Conservation (phyloP, 2,113 vertebrate genomes). For the Limanda limanda region DNA sequence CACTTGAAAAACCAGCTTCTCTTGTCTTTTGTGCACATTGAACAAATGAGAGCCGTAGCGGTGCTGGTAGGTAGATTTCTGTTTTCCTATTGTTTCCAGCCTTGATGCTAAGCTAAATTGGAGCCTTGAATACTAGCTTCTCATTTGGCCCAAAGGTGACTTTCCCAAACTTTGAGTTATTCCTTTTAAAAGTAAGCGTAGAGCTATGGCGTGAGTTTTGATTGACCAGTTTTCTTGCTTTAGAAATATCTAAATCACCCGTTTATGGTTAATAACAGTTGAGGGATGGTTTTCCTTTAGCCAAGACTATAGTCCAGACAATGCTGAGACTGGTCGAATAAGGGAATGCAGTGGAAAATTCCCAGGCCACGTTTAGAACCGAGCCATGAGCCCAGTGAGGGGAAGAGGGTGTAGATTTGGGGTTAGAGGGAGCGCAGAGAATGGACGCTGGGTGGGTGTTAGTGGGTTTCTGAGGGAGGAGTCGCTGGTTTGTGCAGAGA, state of each 20-base stretch:
- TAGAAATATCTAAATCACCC: background rate
- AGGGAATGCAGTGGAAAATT: conserved; percentile 61
- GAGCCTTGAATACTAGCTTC: too few relatives aligned
- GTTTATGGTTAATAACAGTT: background rate
- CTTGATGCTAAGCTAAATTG: too few relatives aligned
- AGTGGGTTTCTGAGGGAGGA: conserved; percentile 76
- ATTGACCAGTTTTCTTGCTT: too few relatives aligned
- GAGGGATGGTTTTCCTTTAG: conserved; percentile 11
- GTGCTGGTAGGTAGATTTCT: too few relatives aligned
- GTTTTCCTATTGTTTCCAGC: too few relatives aligned
- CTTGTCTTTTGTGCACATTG: too few relatives aligned
- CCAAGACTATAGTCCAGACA: conserved; percentile 6
- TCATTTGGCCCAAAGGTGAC: too few relatives aligned
- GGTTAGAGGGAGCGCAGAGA: conserved; percentile 58
- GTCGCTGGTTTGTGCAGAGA: conserved; percentile 72
- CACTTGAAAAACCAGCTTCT: too few relatives aligned
- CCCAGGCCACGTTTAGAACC: conserved; percentile 56
- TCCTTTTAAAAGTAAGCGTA: too few relatives aligned
- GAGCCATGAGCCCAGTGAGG: conserved; percentile 39
- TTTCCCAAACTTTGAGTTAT: too few relatives aligned
- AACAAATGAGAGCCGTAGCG: too few relatives aligned
- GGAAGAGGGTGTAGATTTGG: conserved; percentile 61
- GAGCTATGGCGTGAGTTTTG: too few relatives aligned
- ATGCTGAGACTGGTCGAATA: conserved; percentile 2
- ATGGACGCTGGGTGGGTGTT: conserved; percentile 65